phyloP scores from a whole-genome alignment of 2,113 vertebrate genomes.

The Scolopax mira region DNA sequence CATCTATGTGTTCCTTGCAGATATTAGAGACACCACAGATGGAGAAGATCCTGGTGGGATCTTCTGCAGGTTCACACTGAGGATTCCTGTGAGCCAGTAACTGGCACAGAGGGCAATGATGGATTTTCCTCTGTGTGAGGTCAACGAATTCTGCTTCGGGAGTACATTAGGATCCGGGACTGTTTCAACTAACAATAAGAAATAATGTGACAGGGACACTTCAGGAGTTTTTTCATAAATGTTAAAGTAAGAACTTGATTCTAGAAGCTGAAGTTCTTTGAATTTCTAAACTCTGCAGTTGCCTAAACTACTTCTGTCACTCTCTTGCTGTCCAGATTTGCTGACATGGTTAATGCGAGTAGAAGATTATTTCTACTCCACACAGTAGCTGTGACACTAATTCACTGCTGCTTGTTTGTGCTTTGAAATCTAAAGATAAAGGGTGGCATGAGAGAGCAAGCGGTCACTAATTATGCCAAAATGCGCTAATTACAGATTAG shows the following conservation, averaged over 20 bases:
- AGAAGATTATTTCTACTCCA: background rate
- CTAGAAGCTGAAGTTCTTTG: background rate
- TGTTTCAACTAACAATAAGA: background rate
- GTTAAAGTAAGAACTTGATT: background rate
- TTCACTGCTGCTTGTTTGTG: background rate
- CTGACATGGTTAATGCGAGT: background rate
- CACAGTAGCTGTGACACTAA: background rate
- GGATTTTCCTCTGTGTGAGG: background rate
- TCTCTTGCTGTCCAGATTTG: background rate
- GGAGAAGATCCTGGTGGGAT: background rate
- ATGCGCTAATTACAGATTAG: background rate
- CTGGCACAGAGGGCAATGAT: background rate
- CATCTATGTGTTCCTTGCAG: background rate
- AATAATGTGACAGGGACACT: background rate
- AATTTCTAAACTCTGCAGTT: background rate
- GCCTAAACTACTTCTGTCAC: background rate
- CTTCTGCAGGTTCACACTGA: background rate
- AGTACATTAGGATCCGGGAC: background rate
- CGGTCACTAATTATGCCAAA: background rate
- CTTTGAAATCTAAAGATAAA: slow-evolving; percentile 13
- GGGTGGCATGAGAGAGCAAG: background rate
- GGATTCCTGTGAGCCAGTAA: background rate
- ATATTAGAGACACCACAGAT: background rate
- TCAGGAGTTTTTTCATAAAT: background rate
- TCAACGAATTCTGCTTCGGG: background rate